Conservation (phyloP, 2,113 vertebrate species). For the Ictalurus furcatus region DNA sequence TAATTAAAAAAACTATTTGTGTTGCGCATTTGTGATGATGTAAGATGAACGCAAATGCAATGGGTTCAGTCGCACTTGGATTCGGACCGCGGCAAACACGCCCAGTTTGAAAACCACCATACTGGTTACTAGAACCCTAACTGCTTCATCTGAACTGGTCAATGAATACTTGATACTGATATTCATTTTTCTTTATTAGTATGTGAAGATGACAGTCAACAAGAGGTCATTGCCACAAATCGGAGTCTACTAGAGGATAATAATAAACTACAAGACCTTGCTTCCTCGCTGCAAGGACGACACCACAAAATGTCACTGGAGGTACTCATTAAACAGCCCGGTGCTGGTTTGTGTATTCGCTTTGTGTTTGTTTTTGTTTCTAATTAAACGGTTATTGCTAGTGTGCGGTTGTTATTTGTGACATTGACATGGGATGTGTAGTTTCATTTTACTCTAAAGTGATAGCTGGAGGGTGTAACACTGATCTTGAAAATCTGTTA, state of each 20-base stretch:
- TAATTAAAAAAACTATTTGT: no score
- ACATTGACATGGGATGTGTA: not conserved
- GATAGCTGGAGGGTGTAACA: not conserved
- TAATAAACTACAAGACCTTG: constrained; percentile 79
- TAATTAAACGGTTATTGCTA: not conserved
- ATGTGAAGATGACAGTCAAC: constrained; percentile 64
- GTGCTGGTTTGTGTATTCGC: not conserved
- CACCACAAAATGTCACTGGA: constrained; percentile 91
- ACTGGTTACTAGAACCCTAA: not conserved
- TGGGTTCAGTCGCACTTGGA: no score
- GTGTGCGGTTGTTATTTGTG: not conserved
- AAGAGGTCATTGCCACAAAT: constrained; percentile 65
- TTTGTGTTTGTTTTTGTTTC: not conserved
- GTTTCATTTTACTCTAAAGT: not conserved
- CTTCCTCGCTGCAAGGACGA: constrained; percentile 84
- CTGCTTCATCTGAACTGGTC: not conserved
- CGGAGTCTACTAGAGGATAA: constrained; percentile 80
- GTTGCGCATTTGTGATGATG: no score
- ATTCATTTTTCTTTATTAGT: constrained; percentile 46
- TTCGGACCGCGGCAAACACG: no score
- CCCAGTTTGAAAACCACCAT: not conserved
- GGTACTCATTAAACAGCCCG: constrained; percentile 62
- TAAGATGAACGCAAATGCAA: no score
- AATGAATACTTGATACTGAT: not conserved
- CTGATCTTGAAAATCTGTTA: not conserved